Conservation (phyloP, 2,113 vertebrate genomes). For the Furnarius figulus region DNA sequence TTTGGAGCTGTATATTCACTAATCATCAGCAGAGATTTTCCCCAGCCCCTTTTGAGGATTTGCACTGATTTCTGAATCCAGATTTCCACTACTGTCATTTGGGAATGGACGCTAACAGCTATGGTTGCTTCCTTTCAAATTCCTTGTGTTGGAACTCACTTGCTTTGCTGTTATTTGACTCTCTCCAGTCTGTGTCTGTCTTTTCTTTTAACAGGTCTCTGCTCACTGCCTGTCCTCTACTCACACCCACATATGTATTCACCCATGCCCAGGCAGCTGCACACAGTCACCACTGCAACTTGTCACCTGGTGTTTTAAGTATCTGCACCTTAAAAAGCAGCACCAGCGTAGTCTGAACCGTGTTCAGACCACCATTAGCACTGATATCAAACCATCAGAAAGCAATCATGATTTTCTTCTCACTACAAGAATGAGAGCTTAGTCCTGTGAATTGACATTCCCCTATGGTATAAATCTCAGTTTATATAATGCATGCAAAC, state of each 20-base stretch:
- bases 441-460: background rate
- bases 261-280: background rate
- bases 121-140: background rate
- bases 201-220: background rate
- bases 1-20: background rate
- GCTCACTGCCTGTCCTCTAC: background rate
- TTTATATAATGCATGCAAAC: background rate
- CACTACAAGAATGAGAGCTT: background rate
- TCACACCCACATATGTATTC: accelerated
- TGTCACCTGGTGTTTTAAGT: background rate
- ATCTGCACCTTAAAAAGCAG: background rate
- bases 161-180: background rate
- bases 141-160: background rate
- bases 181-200: background rate
- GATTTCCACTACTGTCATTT: background rate
- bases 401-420: background rate
- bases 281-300: background rate
- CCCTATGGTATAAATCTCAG: background rate
- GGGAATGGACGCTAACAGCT: background rate
- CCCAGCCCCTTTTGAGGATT: background rate
- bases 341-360: background rate
- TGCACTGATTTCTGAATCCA: background rate
- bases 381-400: background rate
- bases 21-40: background rate
- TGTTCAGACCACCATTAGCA: background rate